These are phyloP conservation scores for Myiozetetes cayanensis DNA, from an alignment of 2,113 vertebrate genomes.

Conservation along the genomic window DNA sequence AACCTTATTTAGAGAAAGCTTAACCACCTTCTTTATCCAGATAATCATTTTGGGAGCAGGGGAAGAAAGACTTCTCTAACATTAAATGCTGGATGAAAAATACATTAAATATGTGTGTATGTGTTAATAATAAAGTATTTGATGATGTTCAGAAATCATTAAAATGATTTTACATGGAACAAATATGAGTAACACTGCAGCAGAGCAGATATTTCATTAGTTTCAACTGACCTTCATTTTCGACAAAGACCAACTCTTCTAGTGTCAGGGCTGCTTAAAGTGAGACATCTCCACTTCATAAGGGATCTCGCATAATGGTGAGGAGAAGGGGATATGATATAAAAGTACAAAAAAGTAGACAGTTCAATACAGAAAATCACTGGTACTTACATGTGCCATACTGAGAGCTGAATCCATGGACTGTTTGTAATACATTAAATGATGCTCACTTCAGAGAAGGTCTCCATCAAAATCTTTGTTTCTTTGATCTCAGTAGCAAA, in stretches of 20 bases:
- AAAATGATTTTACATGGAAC: background rate
- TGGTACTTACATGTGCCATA: background rate
- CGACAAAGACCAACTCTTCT: background rate
- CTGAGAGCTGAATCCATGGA: background rate
- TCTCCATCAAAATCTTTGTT: background rate
- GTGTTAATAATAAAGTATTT: background rate
- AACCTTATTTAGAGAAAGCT: background rate
- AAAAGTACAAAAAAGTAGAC: background rate
- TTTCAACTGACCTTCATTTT: background rate
- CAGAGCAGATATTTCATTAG: background rate
- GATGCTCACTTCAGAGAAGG: background rate
- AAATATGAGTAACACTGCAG: background rate
- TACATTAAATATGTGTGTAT: background rate
- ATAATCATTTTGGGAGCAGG: background rate
- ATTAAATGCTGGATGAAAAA: background rate
- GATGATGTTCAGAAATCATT: background rate
- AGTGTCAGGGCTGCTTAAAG: background rate
- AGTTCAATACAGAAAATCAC: background rate
- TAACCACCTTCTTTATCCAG: background rate
- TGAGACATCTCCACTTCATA: background rate
- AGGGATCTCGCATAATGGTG: background rate
- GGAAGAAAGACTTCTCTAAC: rapidly evolving
- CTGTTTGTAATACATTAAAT: background rate
- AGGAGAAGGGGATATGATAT: background rate
- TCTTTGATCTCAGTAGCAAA: background rate